A percentile compares a stretch with the other conserved stretches of the same genome.
phyloP scores from a whole-genome alignment of 2,888 invertebrate species.

The Limnephilus marmoratus region DNA sequence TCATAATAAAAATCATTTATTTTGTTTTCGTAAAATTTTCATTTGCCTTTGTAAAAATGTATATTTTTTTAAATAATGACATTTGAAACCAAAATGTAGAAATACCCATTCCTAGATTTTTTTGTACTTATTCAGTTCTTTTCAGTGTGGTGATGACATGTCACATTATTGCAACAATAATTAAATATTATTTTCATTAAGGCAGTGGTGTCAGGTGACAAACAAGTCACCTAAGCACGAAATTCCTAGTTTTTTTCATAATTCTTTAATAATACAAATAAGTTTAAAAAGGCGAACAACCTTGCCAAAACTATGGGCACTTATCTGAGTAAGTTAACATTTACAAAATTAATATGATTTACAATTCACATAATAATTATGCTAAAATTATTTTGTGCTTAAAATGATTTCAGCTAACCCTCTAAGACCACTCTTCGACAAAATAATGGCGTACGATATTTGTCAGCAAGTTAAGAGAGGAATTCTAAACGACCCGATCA shows the following conservation, averaged over 20 bases:
- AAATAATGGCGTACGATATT: neutral
- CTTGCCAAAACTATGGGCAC: neutral
- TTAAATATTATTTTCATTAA: neutral
- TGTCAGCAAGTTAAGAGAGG: neutral
- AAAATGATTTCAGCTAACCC: neutral
- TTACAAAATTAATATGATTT: too few relatives aligned
- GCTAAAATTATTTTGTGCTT: neutral
- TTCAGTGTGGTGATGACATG: neutral
- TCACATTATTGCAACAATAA: neutral
- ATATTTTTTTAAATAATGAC: too few relatives aligned
- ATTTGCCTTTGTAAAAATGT: too few relatives aligned
- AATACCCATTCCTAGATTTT: too few relatives aligned
- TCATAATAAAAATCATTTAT: too few relatives aligned
- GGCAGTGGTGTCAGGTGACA: neutral
- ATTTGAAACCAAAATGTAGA: too few relatives aligned
- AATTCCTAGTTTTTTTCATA: neutral
- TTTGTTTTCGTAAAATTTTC: too few relatives aligned
- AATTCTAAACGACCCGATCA: constrained; percentile 17
- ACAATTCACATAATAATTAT: neutral
- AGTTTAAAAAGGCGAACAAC: neutral
- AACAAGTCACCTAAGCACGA: neutral
- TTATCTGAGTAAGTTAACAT: neutral
- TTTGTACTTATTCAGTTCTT: too few relatives aligned
- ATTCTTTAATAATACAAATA: neutral
- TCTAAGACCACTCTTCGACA: neutral